Evolutionary conservation across 2,888 invertebrate species (phyloP), one percentile per base, ranked within the genome.

Genomic region (Tachina fera): DNA sequence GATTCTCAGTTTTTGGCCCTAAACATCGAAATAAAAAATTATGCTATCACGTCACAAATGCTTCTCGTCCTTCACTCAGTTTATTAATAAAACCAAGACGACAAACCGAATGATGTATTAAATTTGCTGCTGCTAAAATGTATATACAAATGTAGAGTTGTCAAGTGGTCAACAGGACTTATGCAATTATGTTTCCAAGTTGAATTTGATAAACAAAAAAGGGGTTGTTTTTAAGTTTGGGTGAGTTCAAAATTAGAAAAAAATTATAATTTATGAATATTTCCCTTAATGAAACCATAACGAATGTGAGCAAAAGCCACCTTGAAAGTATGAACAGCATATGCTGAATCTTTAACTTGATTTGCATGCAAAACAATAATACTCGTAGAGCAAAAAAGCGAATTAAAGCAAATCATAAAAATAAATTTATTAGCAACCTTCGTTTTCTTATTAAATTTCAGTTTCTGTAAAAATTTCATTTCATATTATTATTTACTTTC

Each of bases 81-180:
- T 14, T 47, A 14, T 47, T 47, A 47, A 47, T 49, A 6, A 2
- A n/a, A 49, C 6, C 14, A n/a, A n/a, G 14, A 51, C 11, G 45
- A 39, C 72, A 60, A 49, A 39, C 10, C 13, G 8, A 8, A 11
- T 9, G 10, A 47, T 5, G n/a, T 61, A 60, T 14, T 9, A 22
- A 68, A 3, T 49, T 31, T 1, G n/a, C 47, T 41, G 14, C 13
- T 0, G 16, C n/a, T 1, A 31, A 60, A 39, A 9, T 60, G 14
- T 31, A 39, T 60, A n/a, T 31, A 39, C 8, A 60, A 14, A 60
- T n/a, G 14, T n/a, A 49, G 31, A 31, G 31, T 74, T 83, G 51
- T 74, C 39, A 74, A 78, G 68, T 78, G 74, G 83, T 78, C 78
- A 83, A 49, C 68, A 41, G 9, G 19, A 9, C 60, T 60, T 71